Evolutionary conservation across 2,888 invertebrate genomes (phyloP).

Genomic region (Perizoma flavofasciatum): DNA sequence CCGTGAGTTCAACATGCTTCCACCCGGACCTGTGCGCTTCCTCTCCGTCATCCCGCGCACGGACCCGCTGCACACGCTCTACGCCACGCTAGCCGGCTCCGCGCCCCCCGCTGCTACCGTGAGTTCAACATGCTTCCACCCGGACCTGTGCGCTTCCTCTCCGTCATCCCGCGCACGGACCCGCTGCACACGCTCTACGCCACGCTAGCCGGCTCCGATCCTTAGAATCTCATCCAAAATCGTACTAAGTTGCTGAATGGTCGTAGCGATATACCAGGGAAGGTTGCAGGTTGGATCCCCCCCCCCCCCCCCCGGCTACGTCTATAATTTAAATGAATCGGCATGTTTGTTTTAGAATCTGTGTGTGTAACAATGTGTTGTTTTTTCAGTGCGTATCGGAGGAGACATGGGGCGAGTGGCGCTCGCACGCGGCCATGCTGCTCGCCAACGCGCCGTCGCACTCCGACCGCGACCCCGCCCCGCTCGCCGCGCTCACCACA

Average conservation of each 20-base stretch:
- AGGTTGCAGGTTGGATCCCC: no score
- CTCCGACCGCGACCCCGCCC: constrained; percentile 85
- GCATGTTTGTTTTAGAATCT: neutral
- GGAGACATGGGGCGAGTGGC: constrained; percentile 96
- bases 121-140: neutral
- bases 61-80: constrained; percentile 97
- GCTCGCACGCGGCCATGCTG: constrained; percentile 98
- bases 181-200: constrained; percentile 97
- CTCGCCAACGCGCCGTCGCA: constrained; percentile 91
- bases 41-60: constrained; percentile 91
- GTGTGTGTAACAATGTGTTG: neutral
- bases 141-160: constrained; percentile 87
- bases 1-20: constrained; percentile 77
- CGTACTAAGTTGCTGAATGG: no score
- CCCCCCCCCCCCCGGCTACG: no score
- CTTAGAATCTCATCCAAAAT: no score
- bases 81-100: constrained; percentile 94
- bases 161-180: constrained; percentile 91
- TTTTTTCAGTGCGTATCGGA: constrained; percentile 85
- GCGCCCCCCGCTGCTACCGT: constrained; percentile 85
- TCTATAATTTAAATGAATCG: no score
- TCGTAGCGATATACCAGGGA: no score
- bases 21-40: constrained; percentile 94
- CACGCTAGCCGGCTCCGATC: constrained; percentile 92
- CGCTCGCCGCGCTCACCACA: constrained; percentile 89